Evolutionary conservation across 1,140 invertebrate species (phyloP).

Genomic region (Camponotus floridanus): DNA sequence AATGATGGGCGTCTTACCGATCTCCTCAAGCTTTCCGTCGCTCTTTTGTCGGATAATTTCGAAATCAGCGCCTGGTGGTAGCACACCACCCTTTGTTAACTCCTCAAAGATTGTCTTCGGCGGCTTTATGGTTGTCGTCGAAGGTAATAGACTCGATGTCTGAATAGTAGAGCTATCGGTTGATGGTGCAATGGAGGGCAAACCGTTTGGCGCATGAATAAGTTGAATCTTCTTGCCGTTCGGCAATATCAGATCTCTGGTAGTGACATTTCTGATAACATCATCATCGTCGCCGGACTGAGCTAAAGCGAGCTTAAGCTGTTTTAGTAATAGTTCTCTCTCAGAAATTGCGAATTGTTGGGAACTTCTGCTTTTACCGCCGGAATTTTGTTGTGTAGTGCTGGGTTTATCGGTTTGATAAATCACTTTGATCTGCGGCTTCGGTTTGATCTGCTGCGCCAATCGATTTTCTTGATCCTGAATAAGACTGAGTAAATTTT

Average conservation of each 20-base stretch:
- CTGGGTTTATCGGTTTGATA: conserved; percentile 82
- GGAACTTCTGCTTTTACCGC: conserved; percentile 51
- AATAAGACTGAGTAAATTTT: conserved; percentile 80
- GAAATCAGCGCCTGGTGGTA: conserved; percentile 92
- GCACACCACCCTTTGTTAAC: conserved; percentile 90
- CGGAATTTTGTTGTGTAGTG: conserved; percentile 14
- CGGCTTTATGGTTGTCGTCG: conserved; percentile 85
- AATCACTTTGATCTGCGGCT: conserved; percentile 82
- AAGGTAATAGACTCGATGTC: conserved; percentile 57
- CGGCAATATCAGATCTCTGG: conserved; percentile 90
- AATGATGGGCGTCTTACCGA: conserved; percentile 87
- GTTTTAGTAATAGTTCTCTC: conserved; percentile 89
- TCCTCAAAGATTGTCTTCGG: conserved; percentile 89
- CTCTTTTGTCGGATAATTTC: conserved; percentile 91
- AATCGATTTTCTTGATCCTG: conserved; percentile 79
- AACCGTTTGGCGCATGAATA: conserved; percentile 84
- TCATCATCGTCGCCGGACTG: conserved; percentile 89
- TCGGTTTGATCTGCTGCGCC: conserved; percentile 75
- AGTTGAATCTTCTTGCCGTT: conserved; percentile 92
- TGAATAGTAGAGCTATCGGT: conserved; percentile 61
- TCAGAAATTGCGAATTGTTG: conserved; percentile 64
- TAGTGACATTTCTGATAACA: conserved; percentile 88
- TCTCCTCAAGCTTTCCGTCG: conserved; percentile 90
- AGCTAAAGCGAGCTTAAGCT: conserved; percentile 90
- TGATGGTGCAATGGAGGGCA: conserved; percentile 74